Conservation (phyloP, 2,888 invertebrate species). For the Trachelus tabidus region DNA sequence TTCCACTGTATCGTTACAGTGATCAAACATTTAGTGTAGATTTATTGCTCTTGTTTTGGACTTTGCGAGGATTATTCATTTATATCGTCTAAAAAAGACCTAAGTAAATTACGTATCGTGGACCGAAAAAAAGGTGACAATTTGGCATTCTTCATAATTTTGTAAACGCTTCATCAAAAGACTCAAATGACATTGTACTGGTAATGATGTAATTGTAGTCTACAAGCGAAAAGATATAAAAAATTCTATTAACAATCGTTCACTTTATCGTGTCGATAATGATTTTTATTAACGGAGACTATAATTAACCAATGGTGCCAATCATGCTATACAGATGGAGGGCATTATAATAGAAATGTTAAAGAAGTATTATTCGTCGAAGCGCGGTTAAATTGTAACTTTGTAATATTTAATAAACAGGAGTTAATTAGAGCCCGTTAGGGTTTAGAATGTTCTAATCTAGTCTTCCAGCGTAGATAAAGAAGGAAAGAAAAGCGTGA, state of each 20-base stretch:
- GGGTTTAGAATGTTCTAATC: constrained; percentile 50
- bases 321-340: constrained; percentile 16
- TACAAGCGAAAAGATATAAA: not conserved
- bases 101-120: not conserved
- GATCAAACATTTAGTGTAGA: not conserved
- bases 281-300: not conserved
- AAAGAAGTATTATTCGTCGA: constrained; percentile 37
- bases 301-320: constrained; percentile 7
- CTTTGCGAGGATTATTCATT: not conserved
- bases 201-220: constrained; percentile 8
- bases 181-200: constrained; percentile 4
- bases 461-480: constrained; percentile 55
- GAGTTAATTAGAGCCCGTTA: constrained; percentile 35
- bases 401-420: constrained; percentile 27
- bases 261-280: constrained; percentile 3
- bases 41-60: not conserved
- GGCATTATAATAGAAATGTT: constrained; percentile 34
- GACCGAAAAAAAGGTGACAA: not conserved
- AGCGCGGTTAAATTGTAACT: constrained; percentile 26
- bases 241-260: constrained; percentile 9
- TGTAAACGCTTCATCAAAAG: constrained; percentile 12
- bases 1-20: not conserved
- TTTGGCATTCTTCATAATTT: not conserved
- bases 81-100: not conserved
- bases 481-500: constrained; percentile 5